Conservation (phyloP, 2,888 invertebrate species). For the Chymomyza caudatula region DNA sequence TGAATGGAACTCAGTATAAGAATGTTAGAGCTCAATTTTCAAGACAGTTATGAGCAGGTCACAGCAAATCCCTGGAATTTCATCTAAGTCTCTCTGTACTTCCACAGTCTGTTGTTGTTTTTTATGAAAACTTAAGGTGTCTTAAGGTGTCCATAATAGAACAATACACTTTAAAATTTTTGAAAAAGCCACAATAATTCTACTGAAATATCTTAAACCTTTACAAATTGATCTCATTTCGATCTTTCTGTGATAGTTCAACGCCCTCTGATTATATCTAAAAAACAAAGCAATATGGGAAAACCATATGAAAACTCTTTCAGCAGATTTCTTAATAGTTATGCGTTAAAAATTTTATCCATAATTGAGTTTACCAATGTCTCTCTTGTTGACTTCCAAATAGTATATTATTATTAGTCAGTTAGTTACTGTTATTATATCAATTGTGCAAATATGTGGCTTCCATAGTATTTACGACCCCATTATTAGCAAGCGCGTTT, state of each 20-base stretch:
- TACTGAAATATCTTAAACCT: neutral
- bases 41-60: too few species aligned
- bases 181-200: neutral
- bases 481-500: neutral
- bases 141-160: too few species aligned
- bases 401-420: neutral
- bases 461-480: neutral
- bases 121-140: too few species aligned
- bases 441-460: neutral
- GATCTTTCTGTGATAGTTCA: neutral
- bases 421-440: neutral
- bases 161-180: too few species aligned
- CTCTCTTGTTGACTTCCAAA: neutral
- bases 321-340: neutral
- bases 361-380: neutral
- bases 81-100: too few species aligned
- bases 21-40: too few species aligned
- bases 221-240: too few species aligned
- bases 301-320: neutral
- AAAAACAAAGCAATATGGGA: neutral
- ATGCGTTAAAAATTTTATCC: neutral
- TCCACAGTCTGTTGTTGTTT: too few species aligned
- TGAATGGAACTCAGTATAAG: too few species aligned
- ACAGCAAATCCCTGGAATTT: too few species aligned
- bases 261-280: neutral